Conservation (phyloP, 2,797 vertebrate species). For the Pseudomugil gertrudae region DNA sequence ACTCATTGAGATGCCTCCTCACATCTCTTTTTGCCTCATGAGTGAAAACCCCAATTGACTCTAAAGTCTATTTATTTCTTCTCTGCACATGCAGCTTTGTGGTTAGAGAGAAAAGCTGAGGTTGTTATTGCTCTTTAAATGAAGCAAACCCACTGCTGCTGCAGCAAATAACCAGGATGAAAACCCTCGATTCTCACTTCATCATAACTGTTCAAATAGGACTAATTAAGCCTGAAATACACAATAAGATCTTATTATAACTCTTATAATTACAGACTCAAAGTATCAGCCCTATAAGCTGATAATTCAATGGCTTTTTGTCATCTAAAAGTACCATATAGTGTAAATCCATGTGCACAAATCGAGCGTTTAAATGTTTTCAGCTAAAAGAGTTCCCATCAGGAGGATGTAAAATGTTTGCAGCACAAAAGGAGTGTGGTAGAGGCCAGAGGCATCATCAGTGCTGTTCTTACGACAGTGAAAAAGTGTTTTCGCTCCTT, state of each 20-base stretch:
- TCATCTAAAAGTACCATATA: neutral
- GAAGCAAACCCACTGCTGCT: constrained; percentile 13
- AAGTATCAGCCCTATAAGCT: neutral
- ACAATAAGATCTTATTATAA: constrained; percentile 5
- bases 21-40: constrained; percentile 40
- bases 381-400: constrained; percentile 38
- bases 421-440: constrained; percentile 17
- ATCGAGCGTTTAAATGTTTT: constrained; percentile 3
- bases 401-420: constrained; percentile 18
- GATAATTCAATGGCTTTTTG: neutral
- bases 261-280: constrained; percentile 11
- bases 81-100: constrained; percentile 24
- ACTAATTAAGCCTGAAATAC: constrained; percentile 15
- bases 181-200: constrained; percentile 26
- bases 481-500: constrained; percentile 31
- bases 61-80: constrained; percentile 43
- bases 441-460: constrained; percentile 5
- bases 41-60: constrained; percentile 42
- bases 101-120: constrained; percentile 7
- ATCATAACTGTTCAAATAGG: constrained; percentile 12
- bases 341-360: neutral
- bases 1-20: constrained; percentile 49
- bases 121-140: constrained; percentile 22
- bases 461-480: constrained; percentile 20
- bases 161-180: constrained; percentile 29